A percentile compares a stretch with the other conserved stretches of the same genome.
These are phyloP conservation scores for Panulirus ornatus DNA, from an alignment of 1,140 invertebrate species.

Conservation along the genomic window DNA sequence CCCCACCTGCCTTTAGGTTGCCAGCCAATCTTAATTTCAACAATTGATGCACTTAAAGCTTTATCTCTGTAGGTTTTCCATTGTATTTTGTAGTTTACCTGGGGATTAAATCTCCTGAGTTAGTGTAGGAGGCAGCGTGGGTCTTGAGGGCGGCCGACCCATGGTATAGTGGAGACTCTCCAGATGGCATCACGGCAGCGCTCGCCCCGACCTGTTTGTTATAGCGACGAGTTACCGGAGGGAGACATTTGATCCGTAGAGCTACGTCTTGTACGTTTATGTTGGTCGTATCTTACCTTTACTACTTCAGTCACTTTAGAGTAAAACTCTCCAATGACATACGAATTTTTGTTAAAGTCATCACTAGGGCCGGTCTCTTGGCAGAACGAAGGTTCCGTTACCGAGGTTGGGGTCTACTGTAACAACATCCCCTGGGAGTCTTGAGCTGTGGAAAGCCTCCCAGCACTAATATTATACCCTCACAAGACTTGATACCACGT, in stretches of 20 bases:
- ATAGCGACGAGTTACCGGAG: background rate
- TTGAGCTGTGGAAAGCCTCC: background rate
- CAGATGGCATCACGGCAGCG: background rate
- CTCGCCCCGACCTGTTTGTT: constrained; percentile 12
- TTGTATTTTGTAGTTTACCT: background rate
- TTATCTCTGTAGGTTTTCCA: background rate
- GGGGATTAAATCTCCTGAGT: background rate
- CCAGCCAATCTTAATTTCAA: background rate
- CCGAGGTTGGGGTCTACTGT: background rate
- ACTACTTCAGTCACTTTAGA: too few species aligned
- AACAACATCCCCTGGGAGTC: background rate
- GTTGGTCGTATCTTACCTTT: too few species aligned
- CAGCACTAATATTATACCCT: background rate
- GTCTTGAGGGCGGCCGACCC: background rate
- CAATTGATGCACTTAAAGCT: background rate
- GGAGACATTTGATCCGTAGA: background rate
- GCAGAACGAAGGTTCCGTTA: background rate
- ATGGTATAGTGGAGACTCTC: background rate
- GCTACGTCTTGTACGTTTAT: too few species aligned
- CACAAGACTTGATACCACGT: too few species aligned
- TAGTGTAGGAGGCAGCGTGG: background rate
- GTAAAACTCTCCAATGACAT: too few species aligned
- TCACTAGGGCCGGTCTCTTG: too few species aligned
- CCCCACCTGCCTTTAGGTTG: background rate
- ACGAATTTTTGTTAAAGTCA: too few species aligned